phyloP scores from a whole-genome alignment of 2,113 vertebrate species.

The Chaetorhynchus papuensis region DNA sequence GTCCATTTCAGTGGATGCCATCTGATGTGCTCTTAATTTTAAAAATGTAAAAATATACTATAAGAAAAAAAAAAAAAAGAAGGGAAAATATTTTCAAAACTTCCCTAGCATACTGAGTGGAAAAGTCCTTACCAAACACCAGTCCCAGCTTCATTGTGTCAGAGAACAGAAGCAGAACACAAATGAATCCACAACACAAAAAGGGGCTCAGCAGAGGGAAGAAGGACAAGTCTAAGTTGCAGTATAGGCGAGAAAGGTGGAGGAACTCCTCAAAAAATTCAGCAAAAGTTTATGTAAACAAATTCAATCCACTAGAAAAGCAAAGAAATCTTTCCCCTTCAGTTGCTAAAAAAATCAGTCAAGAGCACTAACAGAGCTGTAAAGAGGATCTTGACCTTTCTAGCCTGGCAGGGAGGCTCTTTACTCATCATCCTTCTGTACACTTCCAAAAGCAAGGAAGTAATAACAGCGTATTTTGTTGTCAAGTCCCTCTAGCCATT shows the following conservation, averaged over 20 bases:
- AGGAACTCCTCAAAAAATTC: neutral
- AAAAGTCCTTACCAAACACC: neutral
- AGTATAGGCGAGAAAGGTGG: neutral
- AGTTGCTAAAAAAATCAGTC: neutral
- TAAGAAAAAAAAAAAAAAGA: neutral
- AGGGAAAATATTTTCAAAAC: neutral
- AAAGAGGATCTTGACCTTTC: conserved; percentile 22
- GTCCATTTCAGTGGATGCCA: neutral
- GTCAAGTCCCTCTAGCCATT: neutral
- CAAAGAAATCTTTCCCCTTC: neutral
- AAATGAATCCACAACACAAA: neutral
- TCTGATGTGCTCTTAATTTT: neutral
- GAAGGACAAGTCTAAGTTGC: neutral
- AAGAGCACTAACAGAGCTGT: neutral
- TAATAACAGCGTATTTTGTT: neutral
- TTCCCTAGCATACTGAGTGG: neutral
- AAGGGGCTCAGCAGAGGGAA: neutral
- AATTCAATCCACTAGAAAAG: neutral
- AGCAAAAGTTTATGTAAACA: neutral
- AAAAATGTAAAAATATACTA: neutral
- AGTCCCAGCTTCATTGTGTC: neutral
- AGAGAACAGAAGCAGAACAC: neutral
- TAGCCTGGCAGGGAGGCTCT: neutral
- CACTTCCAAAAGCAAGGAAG: neutral
- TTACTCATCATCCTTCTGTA: neutral